These are phyloP conservation scores for Zaprionus inermis DNA, from an alignment of 1,140 invertebrate genomes.

Conservation along the genomic window DNA sequence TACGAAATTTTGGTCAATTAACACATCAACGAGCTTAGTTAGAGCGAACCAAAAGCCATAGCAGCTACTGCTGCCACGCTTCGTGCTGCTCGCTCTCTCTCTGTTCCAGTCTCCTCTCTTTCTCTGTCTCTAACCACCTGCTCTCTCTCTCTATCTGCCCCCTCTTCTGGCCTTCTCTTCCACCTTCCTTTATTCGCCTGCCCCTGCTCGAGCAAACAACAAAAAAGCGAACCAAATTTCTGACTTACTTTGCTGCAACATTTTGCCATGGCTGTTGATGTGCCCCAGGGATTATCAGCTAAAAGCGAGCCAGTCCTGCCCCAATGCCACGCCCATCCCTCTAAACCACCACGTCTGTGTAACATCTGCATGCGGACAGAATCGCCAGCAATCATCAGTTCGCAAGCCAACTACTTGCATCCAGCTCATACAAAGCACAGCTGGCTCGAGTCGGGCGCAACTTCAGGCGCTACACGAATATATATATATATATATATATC, in stretches of 20 bases:
- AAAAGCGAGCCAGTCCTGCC: conserved; percentile 9
- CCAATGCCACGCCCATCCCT: not conserved
- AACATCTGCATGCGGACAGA: not conserved
- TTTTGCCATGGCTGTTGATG: conserved; percentile 57
- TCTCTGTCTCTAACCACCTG: not conserved
- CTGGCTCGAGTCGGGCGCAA: not conserved
- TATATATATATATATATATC: not conserved
- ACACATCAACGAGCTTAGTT: conserved; percentile 78
- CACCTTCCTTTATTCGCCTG: no score
- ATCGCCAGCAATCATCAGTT: not conserved
- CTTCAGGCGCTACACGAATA: not conserved
- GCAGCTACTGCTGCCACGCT: not conserved
- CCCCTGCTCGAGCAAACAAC: not conserved
- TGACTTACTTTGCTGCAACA: conserved; percentile 69
- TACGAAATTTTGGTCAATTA: conserved; percentile 83
- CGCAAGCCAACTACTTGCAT: not conserved
- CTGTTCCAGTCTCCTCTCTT: no score
- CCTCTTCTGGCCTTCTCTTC: no score
- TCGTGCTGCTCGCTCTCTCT: not conserved
- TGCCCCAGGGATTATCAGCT: conserved; percentile 70
- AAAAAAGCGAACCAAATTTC: conserved; percentile 45
- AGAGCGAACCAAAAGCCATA: conserved; percentile 40
- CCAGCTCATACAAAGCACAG: no score
- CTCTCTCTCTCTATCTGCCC: no score
- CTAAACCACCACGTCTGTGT: no score